Conservation (phyloP, 2,888 invertebrate species). For the Catocala nupta region DNA sequence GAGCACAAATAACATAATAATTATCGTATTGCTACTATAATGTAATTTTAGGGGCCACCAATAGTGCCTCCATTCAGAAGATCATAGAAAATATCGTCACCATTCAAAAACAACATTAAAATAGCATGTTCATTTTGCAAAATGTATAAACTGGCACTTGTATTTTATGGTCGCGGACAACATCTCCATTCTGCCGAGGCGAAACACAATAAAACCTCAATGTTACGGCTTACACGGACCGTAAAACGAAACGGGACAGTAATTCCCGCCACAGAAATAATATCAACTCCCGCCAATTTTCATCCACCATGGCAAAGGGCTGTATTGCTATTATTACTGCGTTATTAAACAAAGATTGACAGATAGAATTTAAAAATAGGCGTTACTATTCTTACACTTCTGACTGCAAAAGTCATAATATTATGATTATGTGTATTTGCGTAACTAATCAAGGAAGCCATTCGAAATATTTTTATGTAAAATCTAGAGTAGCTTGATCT, state of each 20-base stretch:
- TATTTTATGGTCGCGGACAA: slow-evolving; percentile 58
- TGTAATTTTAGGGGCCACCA: no score
- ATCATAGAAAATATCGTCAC: slow-evolving; percentile 4
- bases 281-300: slow-evolving; percentile 60
- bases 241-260: slow-evolving; percentile 67
- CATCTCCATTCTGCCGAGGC: slow-evolving; percentile 59
- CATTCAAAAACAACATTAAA: slow-evolving; percentile 18
- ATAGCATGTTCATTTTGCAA: slow-evolving; percentile 41
- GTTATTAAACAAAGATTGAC: no score
- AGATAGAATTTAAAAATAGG: no score
- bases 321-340: slow-evolving; percentile 6
- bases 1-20: no score
- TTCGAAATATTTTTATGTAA: no score
- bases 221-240: slow-evolving; percentile 57
- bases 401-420: no score
- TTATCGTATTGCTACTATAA: no score
- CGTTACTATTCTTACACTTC: no score
- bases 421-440: no score
- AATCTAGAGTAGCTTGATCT: no score
- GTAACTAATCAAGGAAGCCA: no score
- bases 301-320: slow-evolving; percentile 18
- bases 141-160: slow-evolving; percentile 45
- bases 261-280: slow-evolving; percentile 58
- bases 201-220: slow-evolving; percentile 60
- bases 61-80: not conserved